phyloP scores from a whole-genome alignment of 2,797 vertebrate species.

The Lepus oiostolus region DNA sequence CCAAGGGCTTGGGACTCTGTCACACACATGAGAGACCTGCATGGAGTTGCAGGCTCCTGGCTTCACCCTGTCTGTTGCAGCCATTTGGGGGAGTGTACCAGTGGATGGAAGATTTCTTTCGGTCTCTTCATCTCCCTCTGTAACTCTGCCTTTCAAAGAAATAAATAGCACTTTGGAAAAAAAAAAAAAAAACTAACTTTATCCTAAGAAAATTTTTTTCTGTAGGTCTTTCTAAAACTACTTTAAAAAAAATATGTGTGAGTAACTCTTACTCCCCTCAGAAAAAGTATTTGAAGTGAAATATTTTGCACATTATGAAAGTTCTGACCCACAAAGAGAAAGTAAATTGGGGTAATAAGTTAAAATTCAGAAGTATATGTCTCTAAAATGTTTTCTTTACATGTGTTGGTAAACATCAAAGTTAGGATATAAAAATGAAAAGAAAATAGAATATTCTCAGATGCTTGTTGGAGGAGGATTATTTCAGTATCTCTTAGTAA shows the following conservation, averaged over 20 bases:
- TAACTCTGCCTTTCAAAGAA: no score
- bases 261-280: not conserved
- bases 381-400: not conserved
- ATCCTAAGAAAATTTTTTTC: not conserved
- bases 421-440: conserved; percentile 3
- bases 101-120: no score
- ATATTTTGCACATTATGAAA: not conserved
- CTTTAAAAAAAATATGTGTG: not conserved
- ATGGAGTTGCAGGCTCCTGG: no score
- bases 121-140: no score
- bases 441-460: not conserved
- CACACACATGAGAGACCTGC: no score
- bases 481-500: not conserved
- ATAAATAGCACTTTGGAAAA: no score
- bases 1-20: no score
- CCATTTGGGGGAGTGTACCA: no score
- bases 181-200: no score
- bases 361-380: conserved; percentile 11
- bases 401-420: not conserved
- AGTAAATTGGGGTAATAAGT: conserved; percentile 15
- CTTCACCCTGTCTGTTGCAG: no score
- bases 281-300: conserved; percentile 26
- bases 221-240: not conserved
- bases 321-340: not conserved
- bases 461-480: not conserved